phyloP scores from a whole-genome alignment of 2,888 invertebrate species.

The Tiphia femorata region DNA sequence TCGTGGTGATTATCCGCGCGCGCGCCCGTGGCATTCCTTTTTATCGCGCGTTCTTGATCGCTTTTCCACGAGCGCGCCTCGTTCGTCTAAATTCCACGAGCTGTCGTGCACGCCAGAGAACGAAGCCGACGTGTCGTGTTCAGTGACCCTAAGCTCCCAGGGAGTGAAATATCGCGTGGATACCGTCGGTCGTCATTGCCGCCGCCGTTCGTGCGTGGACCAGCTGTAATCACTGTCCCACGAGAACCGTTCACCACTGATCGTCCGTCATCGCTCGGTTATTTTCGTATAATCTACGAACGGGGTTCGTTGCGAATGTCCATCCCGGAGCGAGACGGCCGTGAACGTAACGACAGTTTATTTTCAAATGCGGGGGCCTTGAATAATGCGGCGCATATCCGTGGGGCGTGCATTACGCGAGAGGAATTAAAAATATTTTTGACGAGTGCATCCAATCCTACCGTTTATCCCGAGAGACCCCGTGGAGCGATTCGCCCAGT shows the following conservation, averaged over 20 bases:
- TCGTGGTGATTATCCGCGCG: too few species aligned
- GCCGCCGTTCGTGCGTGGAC: too few species aligned
- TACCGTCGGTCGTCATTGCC: slow-evolving; percentile 15
- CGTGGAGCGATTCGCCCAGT: too few species aligned
- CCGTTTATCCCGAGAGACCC: too few species aligned
- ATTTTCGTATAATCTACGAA: slow-evolving; percentile 8
- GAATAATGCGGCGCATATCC: too few species aligned
- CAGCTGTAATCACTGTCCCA: slow-evolving; percentile 21
- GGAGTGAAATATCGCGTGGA: slow-evolving; percentile 34
- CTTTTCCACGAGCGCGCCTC: too few species aligned
- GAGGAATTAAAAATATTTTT: background rate
- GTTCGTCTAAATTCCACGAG: too few species aligned
- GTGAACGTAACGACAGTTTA: background rate
- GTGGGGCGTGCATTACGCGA: background rate
- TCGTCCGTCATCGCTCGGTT: slow-evolving; percentile 21
- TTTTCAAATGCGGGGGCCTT: too few species aligned
- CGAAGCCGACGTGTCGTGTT: slow-evolving; percentile 28
- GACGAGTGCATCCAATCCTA: too few species aligned
- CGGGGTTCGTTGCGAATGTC: background rate
- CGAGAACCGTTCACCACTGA: slow-evolving; percentile 26
- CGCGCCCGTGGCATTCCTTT: too few species aligned
- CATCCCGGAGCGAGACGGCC: background rate
- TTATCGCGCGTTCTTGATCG: too few species aligned
- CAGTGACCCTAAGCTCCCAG: slow-evolving; percentile 37
- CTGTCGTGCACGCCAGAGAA: too few species aligned